Percentiles rank a stretch among this genome's conserved stretches.
Evolutionary conservation across 30 jellyfish, hydroid and myxozoan genomes (phyloP).

Genomic region (Aurelia aurita complex sp. Pacific): DNA sequence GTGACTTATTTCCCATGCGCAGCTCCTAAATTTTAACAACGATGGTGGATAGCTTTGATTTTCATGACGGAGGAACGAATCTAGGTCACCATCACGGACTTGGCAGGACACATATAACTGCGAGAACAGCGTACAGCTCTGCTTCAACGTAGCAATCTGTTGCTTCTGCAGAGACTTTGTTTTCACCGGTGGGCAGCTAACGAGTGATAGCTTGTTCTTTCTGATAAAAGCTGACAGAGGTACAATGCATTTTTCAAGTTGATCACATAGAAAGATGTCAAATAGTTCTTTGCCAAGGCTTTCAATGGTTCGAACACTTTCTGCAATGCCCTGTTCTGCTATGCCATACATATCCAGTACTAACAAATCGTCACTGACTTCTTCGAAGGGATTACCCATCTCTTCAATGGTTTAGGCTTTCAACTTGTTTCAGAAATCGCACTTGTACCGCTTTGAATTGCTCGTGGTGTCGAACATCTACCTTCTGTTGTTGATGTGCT

Average conservation of each 20-base stretch:
- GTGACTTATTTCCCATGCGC: slow-evolving; percentile 36
- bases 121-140: slow-evolving; percentile 47
- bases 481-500: background rate
- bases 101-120: slow-evolving; percentile 69
- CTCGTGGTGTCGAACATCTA: slow-evolving; percentile 36
- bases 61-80: slow-evolving; percentile 33
- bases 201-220: slow-evolving; percentile 13
- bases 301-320: background rate
- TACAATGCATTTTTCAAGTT: background rate
- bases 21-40: slow-evolving; percentile 25
- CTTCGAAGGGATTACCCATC: slow-evolving; percentile 36
- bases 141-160: slow-evolving; percentile 38
- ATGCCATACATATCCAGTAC: too few relatives aligned
- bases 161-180: slow-evolving; percentile 17
- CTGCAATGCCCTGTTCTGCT: background rate
- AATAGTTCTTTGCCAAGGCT: slow-evolving; percentile 3
- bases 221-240: slow-evolving; percentile 13
- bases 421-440: background rate
- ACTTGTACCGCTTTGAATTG: slow-evolving; percentile 12
- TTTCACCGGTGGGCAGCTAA: slow-evolving; percentile 27
- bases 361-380: slow-evolving; percentile 7
- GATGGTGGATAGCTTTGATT: slow-evolving; percentile 50
- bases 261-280: slow-evolving; percentile 3
- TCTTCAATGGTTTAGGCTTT: background rate
- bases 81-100: slow-evolving; percentile 53